A percentile compares a stretch with the other conserved stretches of the same genome.
phyloP scores from a whole-genome alignment of 2,797 vertebrate species.

The Helarctos malayanus region DNA sequence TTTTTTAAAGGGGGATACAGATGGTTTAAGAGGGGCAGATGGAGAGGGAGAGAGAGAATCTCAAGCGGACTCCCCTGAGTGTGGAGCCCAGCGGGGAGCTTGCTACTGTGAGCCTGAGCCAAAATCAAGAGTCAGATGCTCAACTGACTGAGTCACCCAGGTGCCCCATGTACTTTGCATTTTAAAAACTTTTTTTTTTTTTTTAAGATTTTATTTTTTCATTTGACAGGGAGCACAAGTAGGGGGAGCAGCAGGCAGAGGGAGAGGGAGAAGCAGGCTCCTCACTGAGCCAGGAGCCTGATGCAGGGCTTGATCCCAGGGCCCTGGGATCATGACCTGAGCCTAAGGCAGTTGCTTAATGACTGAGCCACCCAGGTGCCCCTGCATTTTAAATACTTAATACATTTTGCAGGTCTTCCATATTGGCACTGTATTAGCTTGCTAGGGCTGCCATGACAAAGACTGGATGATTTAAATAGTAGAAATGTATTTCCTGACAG shows the following conservation, averaged over 20 bases:
- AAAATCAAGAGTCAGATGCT: neutral
- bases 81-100: neutral
- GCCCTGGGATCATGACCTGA: neutral
- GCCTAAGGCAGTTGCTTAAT: neutral
- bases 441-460: neutral
- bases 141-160: neutral
- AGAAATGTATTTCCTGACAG: neutral
- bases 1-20: conserved; percentile 67
- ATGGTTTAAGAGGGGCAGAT: conserved; percentile 56
- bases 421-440: neutral
- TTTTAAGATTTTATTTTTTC: neutral
- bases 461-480: neutral
- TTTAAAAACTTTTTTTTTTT: neutral
- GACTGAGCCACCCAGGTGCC: neutral
- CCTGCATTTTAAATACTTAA: conserved; percentile 1
- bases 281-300: neutral
- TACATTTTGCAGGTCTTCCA: neutral
- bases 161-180: neutral
- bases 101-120: neutral
- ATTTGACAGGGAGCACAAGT: neutral
- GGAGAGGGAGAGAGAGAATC: neutral
- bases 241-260: neutral
- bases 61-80: neutral
- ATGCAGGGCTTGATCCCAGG: fast-evolving
- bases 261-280: neutral